These are phyloP conservation scores for Sphyrna mokarran DNA, from an alignment of 2,113 vertebrate genomes.

Conservation along the genomic window DNA sequence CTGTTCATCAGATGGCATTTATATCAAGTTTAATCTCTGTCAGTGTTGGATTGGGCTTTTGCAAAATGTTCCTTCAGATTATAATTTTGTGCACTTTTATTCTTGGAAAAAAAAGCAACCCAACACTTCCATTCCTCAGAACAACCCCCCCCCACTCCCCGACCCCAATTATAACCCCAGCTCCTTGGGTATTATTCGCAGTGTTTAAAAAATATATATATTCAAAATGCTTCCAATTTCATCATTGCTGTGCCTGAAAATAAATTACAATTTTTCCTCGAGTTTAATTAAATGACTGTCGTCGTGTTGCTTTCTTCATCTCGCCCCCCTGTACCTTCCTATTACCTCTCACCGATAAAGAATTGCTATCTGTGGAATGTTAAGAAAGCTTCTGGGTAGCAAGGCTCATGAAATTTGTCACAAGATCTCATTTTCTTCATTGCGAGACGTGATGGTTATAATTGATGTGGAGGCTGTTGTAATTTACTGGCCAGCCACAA, in stretches of 20 bases:
- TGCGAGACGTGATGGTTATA: constrained; percentile 76
- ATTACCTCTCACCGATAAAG: constrained; percentile 78
- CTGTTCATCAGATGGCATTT: not conserved
- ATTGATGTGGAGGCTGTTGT: constrained; percentile 77
- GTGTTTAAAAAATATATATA: not conserved
- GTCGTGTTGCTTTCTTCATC: constrained; percentile 61
- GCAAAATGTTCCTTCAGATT: not conserved
- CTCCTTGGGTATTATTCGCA: not conserved
- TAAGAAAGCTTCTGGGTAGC: constrained; percentile 73
- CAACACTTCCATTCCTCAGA: not conserved
- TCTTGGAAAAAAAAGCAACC: not conserved
- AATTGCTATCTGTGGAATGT: constrained; percentile 77
- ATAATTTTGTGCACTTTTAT: not conserved
- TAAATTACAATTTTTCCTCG: constrained; percentile 65
- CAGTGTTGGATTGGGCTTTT: not conserved
- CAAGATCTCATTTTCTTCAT: constrained; percentile 79
- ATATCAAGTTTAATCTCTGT: constrained; percentile 2
- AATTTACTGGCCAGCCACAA: constrained; percentile 74
- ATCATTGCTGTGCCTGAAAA: constrained; percentile 55
- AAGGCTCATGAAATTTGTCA: constrained; percentile 77
- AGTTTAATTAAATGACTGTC: constrained; percentile 95
- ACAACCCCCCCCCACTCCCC: too few relatives aligned
- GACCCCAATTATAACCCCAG: not conserved
- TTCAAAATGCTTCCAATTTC: constrained; percentile 54
- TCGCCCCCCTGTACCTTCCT: constrained; percentile 74